These are phyloP conservation scores for Zaprionus capensis DNA, from an alignment of 1,140 invertebrate species.

Conservation along the genomic window DNA sequence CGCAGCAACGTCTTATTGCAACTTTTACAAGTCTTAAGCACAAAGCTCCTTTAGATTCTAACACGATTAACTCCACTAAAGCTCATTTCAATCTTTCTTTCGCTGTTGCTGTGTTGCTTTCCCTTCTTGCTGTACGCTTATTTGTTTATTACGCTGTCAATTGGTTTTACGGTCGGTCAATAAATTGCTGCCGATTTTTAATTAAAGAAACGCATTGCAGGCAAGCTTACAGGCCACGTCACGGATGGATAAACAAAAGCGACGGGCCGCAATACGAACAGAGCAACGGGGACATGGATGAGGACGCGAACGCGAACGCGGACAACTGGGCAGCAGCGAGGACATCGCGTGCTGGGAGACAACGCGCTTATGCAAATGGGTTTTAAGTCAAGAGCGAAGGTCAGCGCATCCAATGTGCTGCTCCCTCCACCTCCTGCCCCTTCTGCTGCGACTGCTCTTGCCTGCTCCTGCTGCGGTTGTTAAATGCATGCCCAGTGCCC, in stretches of 20 bases:
- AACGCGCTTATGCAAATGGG: slow-evolving; percentile 73
- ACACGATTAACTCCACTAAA: not conserved
- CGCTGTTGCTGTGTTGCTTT: not conserved
- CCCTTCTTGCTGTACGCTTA: not conserved
- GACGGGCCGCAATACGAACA: not conserved
- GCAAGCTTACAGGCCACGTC: slow-evolving; percentile 43
- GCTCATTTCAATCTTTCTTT: not conserved
- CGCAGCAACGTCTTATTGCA: not conserved
- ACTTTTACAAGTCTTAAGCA: not conserved
- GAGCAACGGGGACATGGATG: no score
- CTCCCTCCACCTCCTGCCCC: slow-evolving; percentile 9
- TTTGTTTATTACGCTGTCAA: slow-evolving; percentile 66
- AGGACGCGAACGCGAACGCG: not conserved
- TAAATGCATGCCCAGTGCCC: slow-evolving; percentile 57
- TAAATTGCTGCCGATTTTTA: slow-evolving; percentile 67
- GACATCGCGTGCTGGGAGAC: not conserved
- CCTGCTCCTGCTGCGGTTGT: slow-evolving; percentile 44
- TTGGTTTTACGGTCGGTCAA: slow-evolving; percentile 62
- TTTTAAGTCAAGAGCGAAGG: slow-evolving; percentile 77
- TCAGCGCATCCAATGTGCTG: slow-evolving; percentile 48
- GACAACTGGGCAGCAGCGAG: not conserved
- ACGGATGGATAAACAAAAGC: slow-evolving; percentile 50
- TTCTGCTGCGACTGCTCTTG: not conserved
- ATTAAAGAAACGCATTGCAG: slow-evolving; percentile 72
- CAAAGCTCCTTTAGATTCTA: not conserved